Conservation (phyloP, 2,797 vertebrate genomes). For the Prionace glauca region DNA sequence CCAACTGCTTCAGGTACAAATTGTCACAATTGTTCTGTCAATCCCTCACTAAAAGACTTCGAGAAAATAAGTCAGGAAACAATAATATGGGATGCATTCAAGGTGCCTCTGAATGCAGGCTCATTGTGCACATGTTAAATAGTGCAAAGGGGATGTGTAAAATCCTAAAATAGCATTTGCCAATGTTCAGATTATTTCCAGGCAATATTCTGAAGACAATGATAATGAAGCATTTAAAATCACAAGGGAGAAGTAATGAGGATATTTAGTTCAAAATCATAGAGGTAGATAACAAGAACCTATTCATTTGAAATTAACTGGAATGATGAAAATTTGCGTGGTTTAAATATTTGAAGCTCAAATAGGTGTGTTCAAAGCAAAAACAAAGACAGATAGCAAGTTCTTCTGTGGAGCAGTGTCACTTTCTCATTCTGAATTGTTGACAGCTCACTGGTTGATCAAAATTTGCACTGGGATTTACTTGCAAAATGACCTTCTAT, state of each 20-base stretch:
- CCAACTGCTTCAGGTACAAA: not conserved
- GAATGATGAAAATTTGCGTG: conserved; percentile 43
- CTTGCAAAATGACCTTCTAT: conserved; percentile 46
- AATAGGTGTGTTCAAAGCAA: not conserved
- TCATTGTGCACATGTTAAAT: not conserved
- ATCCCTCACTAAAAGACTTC: not conserved
- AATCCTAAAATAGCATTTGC: not conserved
- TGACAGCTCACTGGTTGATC: conserved; percentile 42
- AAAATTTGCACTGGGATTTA: conserved; percentile 48
- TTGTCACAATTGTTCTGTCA: not conserved
- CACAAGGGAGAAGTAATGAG: not conserved
- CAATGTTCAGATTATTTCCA: not conserved
- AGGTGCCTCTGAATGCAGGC: not conserved
- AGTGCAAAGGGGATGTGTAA: not conserved
- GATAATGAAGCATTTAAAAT: not conserved
- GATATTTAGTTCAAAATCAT: conserved; percentile 1
- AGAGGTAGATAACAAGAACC: conserved; percentile 40
- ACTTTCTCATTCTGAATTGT: conserved; percentile 37
- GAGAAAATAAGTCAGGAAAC: not conserved
- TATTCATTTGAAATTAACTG: conserved; percentile 41
- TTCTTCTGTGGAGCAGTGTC: not conserved
- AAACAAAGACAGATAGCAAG: not conserved
- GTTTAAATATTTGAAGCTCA: not conserved
- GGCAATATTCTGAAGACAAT: not conserved
- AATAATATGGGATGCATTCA: not conserved